A percentile compares a stretch with the other conserved stretches of the same genome.
These are phyloP conservation scores for Oncorhynchus tshawytscha DNA, from an alignment of 2,113 vertebrate species.

Conservation along the genomic window DNA sequence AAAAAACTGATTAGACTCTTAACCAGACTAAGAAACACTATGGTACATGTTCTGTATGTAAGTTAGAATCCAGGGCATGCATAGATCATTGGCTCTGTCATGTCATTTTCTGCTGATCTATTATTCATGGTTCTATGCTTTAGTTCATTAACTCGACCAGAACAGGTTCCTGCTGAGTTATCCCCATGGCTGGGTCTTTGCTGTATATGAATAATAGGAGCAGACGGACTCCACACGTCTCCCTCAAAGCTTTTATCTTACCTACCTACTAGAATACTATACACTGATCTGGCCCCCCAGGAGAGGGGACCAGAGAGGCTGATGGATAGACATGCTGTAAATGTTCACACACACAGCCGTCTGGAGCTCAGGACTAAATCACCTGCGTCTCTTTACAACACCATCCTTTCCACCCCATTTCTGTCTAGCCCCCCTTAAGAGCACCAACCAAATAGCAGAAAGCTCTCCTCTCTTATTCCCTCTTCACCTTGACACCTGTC, in stretches of 20 bases:
- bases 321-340: not conserved
- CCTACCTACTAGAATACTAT: no score
- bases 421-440: no score
- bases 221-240: no score
- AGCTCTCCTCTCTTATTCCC: not conserved
- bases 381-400: not conserved
- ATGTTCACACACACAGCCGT: not conserved
- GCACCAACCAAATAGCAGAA: no score
- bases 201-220: no score
- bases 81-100: not conserved
- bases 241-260: no score
- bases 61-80: not conserved
- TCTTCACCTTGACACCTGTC: not conserved
- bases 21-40: not conserved
- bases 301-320: constrained; percentile 33
- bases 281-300: constrained; percentile 26
- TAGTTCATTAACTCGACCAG: not conserved
- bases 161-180: not conserved
- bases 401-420: no score
- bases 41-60: not conserved
- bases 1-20: not conserved
- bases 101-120: not conserved
- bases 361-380: not conserved
- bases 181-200: no score
- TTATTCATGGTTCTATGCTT: not conserved